Percentiles rank a stretch among this genome's conserved stretches.
Evolutionary conservation across 2,888 invertebrate genomes (phyloP).

Genomic region (Heliconius ismenius): DNA sequence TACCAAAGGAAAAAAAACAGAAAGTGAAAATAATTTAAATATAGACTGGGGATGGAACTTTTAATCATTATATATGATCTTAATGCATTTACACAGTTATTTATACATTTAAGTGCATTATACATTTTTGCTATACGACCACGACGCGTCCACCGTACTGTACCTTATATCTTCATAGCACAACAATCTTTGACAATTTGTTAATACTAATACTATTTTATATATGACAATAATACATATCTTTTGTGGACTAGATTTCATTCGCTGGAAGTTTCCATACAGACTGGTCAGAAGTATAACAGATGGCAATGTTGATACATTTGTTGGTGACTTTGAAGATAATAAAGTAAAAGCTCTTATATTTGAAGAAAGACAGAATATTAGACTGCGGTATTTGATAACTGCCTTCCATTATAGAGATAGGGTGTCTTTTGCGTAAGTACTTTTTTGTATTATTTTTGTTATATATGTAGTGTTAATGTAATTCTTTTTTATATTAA

Average conservation of each 20-base stretch:
- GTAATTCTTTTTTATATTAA: too few species aligned
- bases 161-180: too few species aligned
- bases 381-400: constrained; percentile 92
- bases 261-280: constrained; percentile 92
- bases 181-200: too few species aligned
- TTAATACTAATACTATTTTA: not conserved
- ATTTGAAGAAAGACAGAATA: constrained; percentile 88
- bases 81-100: too few species aligned
- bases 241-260: constrained; percentile 84
- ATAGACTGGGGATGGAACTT: too few species aligned
- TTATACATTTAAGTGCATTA: too few species aligned
- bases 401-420: constrained; percentile 93
- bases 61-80: too few species aligned
- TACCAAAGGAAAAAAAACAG: too few species aligned
- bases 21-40: too few species aligned
- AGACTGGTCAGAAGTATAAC: constrained; percentile 87
- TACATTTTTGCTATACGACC: too few species aligned
- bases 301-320: constrained; percentile 87
- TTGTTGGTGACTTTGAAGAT: constrained; percentile 94
- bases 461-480: too few species aligned
- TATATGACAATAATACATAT: not conserved
- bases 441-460: constrained; percentile 31
- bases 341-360: constrained; percentile 95
- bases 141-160: too few species aligned
- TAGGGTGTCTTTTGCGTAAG: constrained; percentile 92